Base-by-base conservation (phyloP, 2,113 vertebrate genomes). In the Rhinolophus ferrumequinum region DNA sequence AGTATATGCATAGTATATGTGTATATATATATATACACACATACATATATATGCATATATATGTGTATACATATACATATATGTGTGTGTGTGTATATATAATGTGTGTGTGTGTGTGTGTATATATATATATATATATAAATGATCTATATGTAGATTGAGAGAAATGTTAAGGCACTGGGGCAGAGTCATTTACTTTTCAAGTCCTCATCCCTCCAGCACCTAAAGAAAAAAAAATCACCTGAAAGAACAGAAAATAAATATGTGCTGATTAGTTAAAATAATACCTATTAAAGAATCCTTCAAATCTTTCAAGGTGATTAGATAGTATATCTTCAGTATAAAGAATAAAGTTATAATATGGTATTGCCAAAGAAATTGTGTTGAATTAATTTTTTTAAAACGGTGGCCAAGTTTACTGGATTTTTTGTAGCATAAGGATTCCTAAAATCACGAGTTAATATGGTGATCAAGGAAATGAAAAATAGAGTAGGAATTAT, bases 361-460 rank as follows among this genome's bases (percentile, higher is more conserved):
- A 83, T 73, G 19, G 64, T 62, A 60, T 52, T 77, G 28, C 26
- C 30, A 79, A 94, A 26, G 10, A 88, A 90, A 86, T 52, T 35
- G 30, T 94, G 62, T 24, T 76, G 19, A 9, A n/a, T 69, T 80
- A 41, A 54, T 75, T 84, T 95, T 96, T 83, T n/a, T 70, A 58
- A 47, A 44, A 87, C 1, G 28, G 4, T 90, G 33, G 41, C 18
- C n/a, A 64, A 75, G 84, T 14, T 4, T 22, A 47, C 30, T 66
- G 7, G 66, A 70, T 8, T 12, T 21, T 84, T 87, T 92, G 21
- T 56, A 69, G 30, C 13, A 38, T 62, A 92, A 72, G 3, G 24
- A 87, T 80, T 90, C 16, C 50, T 85, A 64, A 85, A 84, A 76
- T 72, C 28, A 85, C 93, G 33, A 76, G n/a, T 75, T 88, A 95